Evolutionary conservation across 1,140 invertebrate species (phyloP), one percentile per base, ranked within the genome.

Genomic region (Drosophila chauvacae): DNA sequence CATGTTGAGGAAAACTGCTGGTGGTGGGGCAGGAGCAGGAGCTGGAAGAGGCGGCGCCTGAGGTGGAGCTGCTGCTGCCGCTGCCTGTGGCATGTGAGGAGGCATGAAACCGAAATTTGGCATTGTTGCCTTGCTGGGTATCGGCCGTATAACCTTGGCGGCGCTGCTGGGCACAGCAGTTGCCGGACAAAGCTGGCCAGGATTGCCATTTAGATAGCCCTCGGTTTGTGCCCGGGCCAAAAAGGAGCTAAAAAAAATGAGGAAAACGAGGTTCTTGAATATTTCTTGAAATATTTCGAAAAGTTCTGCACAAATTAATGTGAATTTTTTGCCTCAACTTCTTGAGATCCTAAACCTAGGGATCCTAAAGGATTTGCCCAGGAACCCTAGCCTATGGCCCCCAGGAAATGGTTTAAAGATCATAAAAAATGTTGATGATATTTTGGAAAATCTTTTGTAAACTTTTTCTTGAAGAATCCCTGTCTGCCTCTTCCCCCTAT

Each of bases 141-240:
- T 93, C 37, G 91, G 91, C 9, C 91, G 77, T 23, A 92, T 91
- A 4, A 92, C 75, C 76, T 91, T 92, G 55, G 65, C 55, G n/a
- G 13, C 33, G 45, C 28, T 59, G 45, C 59, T 57, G 23, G 37
- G 37, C 30, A 20, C 57, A 13, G 57, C 56, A n/a, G 23, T 26
- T 14, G 64, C 7, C 14, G 64, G 55, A 37, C 70, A 72, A 37
- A 62, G 55, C 57, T 62, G 61, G 10, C 53, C 72, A 9, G 73
- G 84, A 72, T 50, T 72, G 14, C 78, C 75, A 47, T 76, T 84
- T 11, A 92, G 37, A 71, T 92, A 92, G 9, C 92, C 92, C 47
- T 92, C 91, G 4, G 91, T 82, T 61, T 93, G 92, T 2, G 90
- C 91, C 41, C 93, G 93, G 7, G 94, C 82, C 53, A 94, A 66